Evolutionary conservation across 2,113 vertebrate genomes (phyloP).

Genomic region (Chauna torquata): DNA sequence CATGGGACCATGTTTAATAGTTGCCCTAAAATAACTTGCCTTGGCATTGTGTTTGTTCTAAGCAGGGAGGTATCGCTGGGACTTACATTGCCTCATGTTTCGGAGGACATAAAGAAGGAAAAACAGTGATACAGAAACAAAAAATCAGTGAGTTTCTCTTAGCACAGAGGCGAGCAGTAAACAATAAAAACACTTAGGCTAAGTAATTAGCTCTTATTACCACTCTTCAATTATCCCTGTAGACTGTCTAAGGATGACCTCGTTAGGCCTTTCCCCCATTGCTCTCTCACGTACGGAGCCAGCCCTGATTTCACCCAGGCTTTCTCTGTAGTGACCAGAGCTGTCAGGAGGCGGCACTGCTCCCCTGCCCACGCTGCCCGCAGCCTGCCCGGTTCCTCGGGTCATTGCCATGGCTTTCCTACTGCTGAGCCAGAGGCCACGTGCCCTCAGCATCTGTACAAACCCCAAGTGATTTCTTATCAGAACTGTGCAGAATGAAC

Average conservation of each 20-base stretch:
- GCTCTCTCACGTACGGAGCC: neutral
- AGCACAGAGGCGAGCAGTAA: neutral
- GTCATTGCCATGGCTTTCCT: neutral
- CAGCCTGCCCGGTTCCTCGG: neutral
- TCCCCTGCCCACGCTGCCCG: neutral
- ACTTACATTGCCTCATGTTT: neutral
- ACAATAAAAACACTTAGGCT: neutral
- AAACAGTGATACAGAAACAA: neutral
- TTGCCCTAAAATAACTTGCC: neutral
- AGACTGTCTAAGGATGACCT: neutral
- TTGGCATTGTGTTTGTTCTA: neutral
- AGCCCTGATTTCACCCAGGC: neutral
- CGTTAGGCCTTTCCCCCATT: neutral
- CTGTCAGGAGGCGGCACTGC: constrained; percentile 15
- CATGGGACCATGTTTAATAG: neutral
- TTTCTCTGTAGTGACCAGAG: neutral
- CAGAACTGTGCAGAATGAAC: neutral
- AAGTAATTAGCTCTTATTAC: neutral
- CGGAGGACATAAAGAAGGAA: neutral
- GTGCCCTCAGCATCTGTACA: neutral
- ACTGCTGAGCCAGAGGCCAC: neutral
- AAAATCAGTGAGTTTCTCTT: neutral
- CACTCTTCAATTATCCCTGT: rapidly evolving
- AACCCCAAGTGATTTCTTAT: neutral
- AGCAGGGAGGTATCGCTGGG: neutral